A percentile compares a stretch with the other conserved stretches of the same genome.
These are phyloP conservation scores for Erpobdella octoculata DNA, from an alignment of 2,888 invertebrate species.

Conservation along the genomic window DNA sequence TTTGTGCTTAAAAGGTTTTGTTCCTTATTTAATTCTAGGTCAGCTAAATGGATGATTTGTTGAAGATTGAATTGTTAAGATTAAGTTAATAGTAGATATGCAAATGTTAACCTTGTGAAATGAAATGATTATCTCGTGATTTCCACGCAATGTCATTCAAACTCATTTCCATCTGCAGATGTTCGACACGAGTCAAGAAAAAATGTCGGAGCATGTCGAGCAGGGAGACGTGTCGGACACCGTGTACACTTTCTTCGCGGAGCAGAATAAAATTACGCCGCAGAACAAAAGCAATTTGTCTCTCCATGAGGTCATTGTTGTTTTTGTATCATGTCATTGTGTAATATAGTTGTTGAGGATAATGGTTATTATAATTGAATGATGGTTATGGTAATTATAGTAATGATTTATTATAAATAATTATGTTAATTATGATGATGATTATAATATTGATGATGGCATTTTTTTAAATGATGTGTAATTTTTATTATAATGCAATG, in stretches of 20 bases:
- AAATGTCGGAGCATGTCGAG: constrained; percentile 77
- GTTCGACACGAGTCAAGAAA: constrained; percentile 65
- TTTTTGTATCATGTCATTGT: too few relatives aligned
- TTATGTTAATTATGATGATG: neutral
- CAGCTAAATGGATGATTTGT: too few relatives aligned
- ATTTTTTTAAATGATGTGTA: too few relatives aligned
- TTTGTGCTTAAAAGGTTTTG: too few relatives aligned
- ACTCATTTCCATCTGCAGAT: constrained; percentile 56
- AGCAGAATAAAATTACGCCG: constrained; percentile 59
- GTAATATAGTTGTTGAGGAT: too few relatives aligned
- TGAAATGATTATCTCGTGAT: too few relatives aligned
- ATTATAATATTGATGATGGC: too few relatives aligned
- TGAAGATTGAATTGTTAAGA: too few relatives aligned
- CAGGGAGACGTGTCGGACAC: constrained; percentile 85
- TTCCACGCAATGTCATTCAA: too few relatives aligned
- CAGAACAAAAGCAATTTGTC: constrained; percentile 64
- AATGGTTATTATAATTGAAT: neutral
- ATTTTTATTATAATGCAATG: neutral
- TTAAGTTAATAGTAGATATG: too few relatives aligned
- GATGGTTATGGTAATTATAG: neutral
- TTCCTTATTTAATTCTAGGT: too few relatives aligned
- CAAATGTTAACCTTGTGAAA: too few relatives aligned
- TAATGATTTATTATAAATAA: neutral
- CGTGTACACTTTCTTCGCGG: constrained; percentile 67
- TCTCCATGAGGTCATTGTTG: constrained; percentile 63